phyloP scores from a whole-genome alignment of 1,140 invertebrate species.

The Bombus superbus region DNA sequence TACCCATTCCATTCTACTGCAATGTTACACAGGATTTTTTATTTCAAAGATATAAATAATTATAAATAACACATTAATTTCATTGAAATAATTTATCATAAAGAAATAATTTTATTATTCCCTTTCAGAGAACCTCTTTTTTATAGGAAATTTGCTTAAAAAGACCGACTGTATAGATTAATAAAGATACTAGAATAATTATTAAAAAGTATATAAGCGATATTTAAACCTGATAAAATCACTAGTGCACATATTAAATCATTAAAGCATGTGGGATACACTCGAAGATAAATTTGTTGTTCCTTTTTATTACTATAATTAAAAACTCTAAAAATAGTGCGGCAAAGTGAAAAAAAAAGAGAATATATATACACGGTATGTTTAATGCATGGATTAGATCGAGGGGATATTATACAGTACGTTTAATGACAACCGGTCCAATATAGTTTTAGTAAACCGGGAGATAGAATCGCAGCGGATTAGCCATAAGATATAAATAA shows the following conservation, averaged over 20 bases:
- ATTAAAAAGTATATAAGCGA: background rate
- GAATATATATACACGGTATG: background rate
- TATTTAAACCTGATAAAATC: slow-evolving; percentile 23
- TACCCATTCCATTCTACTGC: slow-evolving; percentile 96
- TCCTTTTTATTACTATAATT: slow-evolving; percentile 45
- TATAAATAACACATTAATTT: background rate
- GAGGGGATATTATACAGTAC: background rate
- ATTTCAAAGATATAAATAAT: background rate
- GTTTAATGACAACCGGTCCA: background rate
- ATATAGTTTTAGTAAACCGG: background rate
- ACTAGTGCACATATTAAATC: background rate
- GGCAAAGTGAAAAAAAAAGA: background rate
- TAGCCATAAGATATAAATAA: slow-evolving; percentile 33
- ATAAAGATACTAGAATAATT: background rate
- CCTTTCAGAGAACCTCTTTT: background rate
- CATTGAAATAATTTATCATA: background rate
- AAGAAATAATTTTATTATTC: background rate
- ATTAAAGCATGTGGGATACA: slow-evolving; percentile 14
- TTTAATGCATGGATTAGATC: background rate
- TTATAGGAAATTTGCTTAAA: background rate
- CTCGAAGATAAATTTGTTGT: slow-evolving; percentile 28
- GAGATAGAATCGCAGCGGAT: background rate
- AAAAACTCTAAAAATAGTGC: slow-evolving; percentile 48
- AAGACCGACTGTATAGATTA: background rate
- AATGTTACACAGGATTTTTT: slow-evolving; percentile 40